phyloP scores from a whole-genome alignment of 2,888 invertebrate genomes.

The Athetis lepigone region DNA sequence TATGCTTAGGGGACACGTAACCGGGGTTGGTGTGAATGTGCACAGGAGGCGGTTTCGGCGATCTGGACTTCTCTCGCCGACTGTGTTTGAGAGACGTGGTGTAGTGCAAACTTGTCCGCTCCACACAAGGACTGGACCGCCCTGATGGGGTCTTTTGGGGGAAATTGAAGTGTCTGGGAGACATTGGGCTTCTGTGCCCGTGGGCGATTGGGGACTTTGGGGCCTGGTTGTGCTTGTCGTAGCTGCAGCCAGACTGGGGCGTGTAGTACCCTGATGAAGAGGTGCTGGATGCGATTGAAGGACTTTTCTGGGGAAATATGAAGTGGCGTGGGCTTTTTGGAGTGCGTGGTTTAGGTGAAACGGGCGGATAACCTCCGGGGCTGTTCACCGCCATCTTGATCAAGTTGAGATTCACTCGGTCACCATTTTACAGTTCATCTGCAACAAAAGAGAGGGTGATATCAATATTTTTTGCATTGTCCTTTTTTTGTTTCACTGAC shows the following conservation, averaged over 20 bases:
- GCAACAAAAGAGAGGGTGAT: constrained; percentile 69
- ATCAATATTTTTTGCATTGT: too few species aligned
- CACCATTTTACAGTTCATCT: constrained; percentile 79
- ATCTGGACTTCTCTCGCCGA: constrained; percentile 84
- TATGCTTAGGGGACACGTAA: constrained; percentile 89
- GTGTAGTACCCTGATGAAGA: constrained; percentile 90
- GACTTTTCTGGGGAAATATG: constrained; percentile 89
- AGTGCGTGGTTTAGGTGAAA: constrained; percentile 90
- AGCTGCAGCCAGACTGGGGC: constrained; percentile 88
- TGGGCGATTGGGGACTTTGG: constrained; percentile 89
- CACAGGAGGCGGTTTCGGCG: constrained; percentile 88
- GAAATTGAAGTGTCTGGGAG: constrained; percentile 91
- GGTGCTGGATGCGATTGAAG: constrained; percentile 88
- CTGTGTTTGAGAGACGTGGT: constrained; percentile 84
- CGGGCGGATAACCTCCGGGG: constrained; percentile 89
- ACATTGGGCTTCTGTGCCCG: constrained; percentile 90
- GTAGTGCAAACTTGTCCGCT: constrained; percentile 80
- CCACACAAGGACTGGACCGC: constrained; percentile 83
- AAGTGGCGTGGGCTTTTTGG: constrained; percentile 91
- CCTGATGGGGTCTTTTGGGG: constrained; percentile 87
- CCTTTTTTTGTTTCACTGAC: too few species aligned
- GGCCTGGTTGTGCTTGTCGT: constrained; percentile 84
- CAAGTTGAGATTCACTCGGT: constrained; percentile 62
- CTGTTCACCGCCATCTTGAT: constrained; percentile 90
- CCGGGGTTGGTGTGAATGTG: constrained; percentile 92